Evolutionary conservation across 2,888 invertebrate species (phyloP).

Genomic region (Harpalus rufipes): DNA sequence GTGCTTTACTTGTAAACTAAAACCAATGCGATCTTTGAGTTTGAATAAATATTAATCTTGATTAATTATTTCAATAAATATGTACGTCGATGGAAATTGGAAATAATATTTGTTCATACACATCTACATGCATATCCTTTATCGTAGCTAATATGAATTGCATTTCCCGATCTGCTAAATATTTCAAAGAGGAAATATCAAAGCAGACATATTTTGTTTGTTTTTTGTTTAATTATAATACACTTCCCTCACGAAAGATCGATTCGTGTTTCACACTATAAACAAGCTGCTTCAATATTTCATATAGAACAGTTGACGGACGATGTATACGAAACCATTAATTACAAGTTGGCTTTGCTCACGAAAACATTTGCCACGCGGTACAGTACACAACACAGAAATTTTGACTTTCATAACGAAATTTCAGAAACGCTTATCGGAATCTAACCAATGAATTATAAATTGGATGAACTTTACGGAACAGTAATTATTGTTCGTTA

Average conservation of each 20-base stretch:
- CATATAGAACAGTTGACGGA: slow-evolving; percentile 43
- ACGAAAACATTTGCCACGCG: slow-evolving; percentile 42
- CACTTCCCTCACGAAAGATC: slow-evolving; percentile 17
- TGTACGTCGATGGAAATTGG: too few species aligned
- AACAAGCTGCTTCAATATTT: slow-evolving; percentile 48
- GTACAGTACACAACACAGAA: slow-evolving; percentile 1
- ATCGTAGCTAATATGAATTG: too few species aligned
- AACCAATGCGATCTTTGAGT: too few species aligned
- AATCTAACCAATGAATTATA: slow-evolving; percentile 1
- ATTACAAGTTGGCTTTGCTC: slow-evolving; percentile 43
- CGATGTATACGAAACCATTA: slow-evolving; percentile 48
- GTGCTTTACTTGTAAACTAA: too few species aligned
- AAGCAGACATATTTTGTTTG: slow-evolving; percentile 21
- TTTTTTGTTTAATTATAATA: slow-evolving; percentile 36
- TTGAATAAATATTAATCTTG: too few species aligned
- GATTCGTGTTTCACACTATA: slow-evolving; percentile 27
- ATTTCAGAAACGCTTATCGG: neutral
- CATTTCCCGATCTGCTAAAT: too few species aligned
- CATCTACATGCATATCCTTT: too few species aligned
- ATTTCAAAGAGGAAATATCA: slow-evolving; percentile 13
- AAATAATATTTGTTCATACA: too few species aligned
- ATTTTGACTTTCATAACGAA: slow-evolving; percentile 6
- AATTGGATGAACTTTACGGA: neutral
- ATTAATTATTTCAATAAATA: too few species aligned
- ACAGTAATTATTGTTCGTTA: neutral